A percentile compares a stretch with the other conserved stretches of the same genome.
These are phyloP conservation scores for Heteromormyrus szaboi DNA, from an alignment of 2,797 vertebrate species.

Conservation along the genomic window DNA sequence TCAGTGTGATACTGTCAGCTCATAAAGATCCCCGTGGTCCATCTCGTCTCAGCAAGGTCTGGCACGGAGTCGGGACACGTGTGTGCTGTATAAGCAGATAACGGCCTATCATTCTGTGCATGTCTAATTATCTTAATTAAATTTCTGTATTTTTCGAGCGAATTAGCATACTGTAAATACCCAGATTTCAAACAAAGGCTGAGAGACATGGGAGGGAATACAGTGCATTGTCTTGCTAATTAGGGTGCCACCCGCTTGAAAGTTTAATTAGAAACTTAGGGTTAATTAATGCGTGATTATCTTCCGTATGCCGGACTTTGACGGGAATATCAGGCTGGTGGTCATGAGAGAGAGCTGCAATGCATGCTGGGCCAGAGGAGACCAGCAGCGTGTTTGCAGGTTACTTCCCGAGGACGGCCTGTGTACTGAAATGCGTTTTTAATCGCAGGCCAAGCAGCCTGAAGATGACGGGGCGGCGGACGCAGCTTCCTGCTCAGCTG, in stretches of 20 bases:
- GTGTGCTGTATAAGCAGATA: background rate
- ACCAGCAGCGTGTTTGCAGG: background rate
- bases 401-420: background rate
- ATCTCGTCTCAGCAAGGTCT: background rate
- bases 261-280: background rate
- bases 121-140: slow-evolving; percentile 42
- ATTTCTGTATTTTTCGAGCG: slow-evolving; percentile 48
- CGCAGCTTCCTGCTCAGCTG: slow-evolving; percentile 80
- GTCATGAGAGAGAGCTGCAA: background rate
- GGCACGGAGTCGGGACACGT: background rate
- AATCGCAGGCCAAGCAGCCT: slow-evolving; percentile 54
- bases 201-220: slow-evolving; percentile 12
- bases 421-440: background rate
- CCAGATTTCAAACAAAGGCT: slow-evolving; percentile 40
- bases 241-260: background rate
- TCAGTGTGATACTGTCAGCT: background rate
- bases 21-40: background rate
- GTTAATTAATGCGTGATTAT: background rate
- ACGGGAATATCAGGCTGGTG: background rate
- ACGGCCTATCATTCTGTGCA: slow-evolving; percentile 38
- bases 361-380: background rate
- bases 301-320: background rate
- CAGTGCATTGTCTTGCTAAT: background rate
- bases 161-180: slow-evolving; percentile 36
- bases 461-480: slow-evolving; percentile 76